Evolutionary conservation across 2,113 vertebrate genomes (phyloP).

Genomic region (Puma concolor): DNA sequence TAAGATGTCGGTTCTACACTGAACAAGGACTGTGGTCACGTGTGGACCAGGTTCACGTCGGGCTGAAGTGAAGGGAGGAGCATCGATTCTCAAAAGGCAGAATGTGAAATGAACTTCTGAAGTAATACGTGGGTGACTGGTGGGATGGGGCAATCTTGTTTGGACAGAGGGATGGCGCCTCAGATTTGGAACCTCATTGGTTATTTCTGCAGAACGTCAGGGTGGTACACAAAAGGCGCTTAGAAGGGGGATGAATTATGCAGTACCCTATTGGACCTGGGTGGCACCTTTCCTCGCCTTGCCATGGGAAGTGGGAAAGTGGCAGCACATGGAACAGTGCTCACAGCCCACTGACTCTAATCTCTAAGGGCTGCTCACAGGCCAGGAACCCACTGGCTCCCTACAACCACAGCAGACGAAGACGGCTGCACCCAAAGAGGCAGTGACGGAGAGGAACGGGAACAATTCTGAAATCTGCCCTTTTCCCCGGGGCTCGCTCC

Average conservation of each 20-base stretch:
- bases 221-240: background rate
- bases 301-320: background rate
- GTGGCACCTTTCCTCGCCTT: background rate
- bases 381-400: background rate
- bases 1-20: background rate
- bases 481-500: background rate
- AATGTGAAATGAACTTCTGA: conserved; percentile 12
- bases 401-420: background rate
- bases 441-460: background rate
- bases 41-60: background rate
- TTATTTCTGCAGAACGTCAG: conserved; percentile 17
- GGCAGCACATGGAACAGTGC: background rate
- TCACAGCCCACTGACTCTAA: background rate
- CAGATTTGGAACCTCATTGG: background rate
- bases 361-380: background rate
- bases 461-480: background rate
- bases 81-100: background rate
- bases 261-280: background rate
- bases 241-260: background rate
- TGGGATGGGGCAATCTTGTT: background rate
- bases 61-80: background rate
- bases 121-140: background rate
- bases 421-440: background rate
- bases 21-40: background rate
- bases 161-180: background rate